Evolutionary conservation across 2,888 invertebrate genomes (phyloP).

Genomic region (Zaprionus lineosus): DNA sequence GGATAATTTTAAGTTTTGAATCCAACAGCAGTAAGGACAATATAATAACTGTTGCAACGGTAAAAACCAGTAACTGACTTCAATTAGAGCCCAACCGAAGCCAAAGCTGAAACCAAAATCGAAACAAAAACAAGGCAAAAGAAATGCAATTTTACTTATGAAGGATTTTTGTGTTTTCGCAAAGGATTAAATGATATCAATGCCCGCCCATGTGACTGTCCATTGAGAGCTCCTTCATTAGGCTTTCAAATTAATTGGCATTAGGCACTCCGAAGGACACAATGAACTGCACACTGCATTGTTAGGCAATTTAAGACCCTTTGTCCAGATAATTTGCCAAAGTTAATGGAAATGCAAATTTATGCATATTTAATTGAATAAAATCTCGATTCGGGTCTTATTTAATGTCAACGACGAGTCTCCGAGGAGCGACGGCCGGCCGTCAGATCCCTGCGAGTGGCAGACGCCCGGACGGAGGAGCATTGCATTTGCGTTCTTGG

Average conservation of each 20-base stretch:
- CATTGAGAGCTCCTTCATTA: background rate
- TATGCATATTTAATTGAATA: conserved; percentile 64
- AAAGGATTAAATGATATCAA: no score
- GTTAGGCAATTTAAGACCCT: background rate
- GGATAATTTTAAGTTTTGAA: conserved; percentile 11
- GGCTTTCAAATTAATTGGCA: background rate
- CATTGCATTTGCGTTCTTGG: no score
- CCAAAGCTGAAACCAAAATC: no score
- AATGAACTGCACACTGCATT: background rate
- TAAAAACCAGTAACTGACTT: no score
- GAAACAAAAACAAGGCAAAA: conserved; percentile 1
- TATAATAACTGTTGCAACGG: background rate
- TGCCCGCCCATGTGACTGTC: background rate
- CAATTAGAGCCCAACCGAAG: no score
- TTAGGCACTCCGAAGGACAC: background rate
- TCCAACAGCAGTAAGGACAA: conserved; percentile 5
- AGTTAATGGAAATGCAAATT: conserved; percentile 49
- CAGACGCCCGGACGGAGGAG: conserved; percentile 6
- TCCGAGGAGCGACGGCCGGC: conserved; percentile 3
- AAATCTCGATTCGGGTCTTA: conserved; percentile 33
- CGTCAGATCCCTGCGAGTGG: background rate
- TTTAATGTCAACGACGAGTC: conserved; percentile 28
- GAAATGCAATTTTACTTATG: background rate
- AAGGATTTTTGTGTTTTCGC: no score
- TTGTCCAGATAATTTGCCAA: conserved; percentile 1